Evolutionary conservation across 2,113 vertebrate genomes (phyloP), one percentile per base, ranked within the genome.

Genomic region (Apodemus speciosus): DNA sequence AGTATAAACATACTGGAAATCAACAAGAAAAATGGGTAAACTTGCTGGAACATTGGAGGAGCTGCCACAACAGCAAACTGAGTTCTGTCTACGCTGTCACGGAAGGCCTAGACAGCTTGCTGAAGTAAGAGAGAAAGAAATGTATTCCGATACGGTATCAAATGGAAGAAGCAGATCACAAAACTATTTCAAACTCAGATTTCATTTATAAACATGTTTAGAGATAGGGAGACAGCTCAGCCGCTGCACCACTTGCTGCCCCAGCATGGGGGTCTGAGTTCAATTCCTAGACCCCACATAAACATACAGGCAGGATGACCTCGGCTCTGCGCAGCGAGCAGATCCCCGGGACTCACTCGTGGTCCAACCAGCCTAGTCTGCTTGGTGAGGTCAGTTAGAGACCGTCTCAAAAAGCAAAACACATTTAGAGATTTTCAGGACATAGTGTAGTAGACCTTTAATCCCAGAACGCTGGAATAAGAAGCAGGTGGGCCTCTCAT

Each of bases 101-200:
- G 35, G 23, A 88, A 90, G 43, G 90, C 85, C 66, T 88, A 90
- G 58, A 4, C 43, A 58, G 76, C 30, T 30, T 13, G 27, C 58
- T 87, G 27, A 92, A 79, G 69, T 79, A 89, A 77, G 60, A 51
- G 66, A 84, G 23, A 90, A 85, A 77, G 13, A 49, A 85, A 68
- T 25, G 49, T 80, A 75, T 58, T 40, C 79, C 71, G 68, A 88
- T 20, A 60, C 6, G 46, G 4, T 49, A 94, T 23, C 20, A 85
- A 56, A 76, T 71, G 32, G 40, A 88, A 58, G 60, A 73, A 94
- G 62, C 38, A 92, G 49, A 13, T 86, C 88, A 90, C 25, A 94
- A 85, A 85, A 76, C 0, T 53, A 32, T 49, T 91, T 56, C 62
- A 87, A 23, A 35, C 16, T 49, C 60, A 58, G n/a, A 69, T 46